phyloP scores from a whole-genome alignment of 2,888 invertebrate genomes.

The Malacosoma neustria region DNA sequence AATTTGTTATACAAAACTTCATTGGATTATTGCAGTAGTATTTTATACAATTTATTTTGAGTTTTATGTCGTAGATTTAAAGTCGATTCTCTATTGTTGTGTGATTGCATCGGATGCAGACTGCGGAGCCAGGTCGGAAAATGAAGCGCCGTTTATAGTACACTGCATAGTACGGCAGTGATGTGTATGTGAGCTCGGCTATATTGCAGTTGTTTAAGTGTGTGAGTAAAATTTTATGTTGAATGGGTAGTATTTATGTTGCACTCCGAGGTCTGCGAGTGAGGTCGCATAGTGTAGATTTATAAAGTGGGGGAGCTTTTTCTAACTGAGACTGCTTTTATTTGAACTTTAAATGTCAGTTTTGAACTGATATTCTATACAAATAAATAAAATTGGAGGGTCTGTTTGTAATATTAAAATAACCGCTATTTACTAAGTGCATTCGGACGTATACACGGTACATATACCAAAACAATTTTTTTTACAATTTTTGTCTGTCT shows the following conservation, averaged over 20 bases:
- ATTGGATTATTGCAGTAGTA: constrained; percentile 12
- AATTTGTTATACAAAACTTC: constrained; percentile 3
- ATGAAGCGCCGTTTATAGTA: constrained; percentile 66
- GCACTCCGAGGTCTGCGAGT: neutral
- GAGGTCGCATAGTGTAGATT: neutral
- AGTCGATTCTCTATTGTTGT: constrained; percentile 21
- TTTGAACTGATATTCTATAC: no score
- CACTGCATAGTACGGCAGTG: constrained; percentile 54
- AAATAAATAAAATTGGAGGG: no score
- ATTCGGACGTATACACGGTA: no score
- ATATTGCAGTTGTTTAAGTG: neutral
- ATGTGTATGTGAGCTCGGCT: constrained; percentile 28
- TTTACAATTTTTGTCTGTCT: no score
- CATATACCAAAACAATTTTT: no score
- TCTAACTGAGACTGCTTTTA: neutral
- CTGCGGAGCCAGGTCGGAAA: constrained; percentile 53
- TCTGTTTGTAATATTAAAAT: no score
- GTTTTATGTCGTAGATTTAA: constrained; percentile 16
- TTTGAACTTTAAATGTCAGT: no score
- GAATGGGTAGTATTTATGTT: neutral
- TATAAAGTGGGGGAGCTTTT: neutral
- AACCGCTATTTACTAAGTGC: no score
- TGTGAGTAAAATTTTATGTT: neutral
- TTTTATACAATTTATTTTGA: constrained; percentile 12
- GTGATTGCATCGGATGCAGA: constrained; percentile 26